Conservation (phyloP, 2,888 invertebrate genomes). For the Diaperis boleti region DNA sequence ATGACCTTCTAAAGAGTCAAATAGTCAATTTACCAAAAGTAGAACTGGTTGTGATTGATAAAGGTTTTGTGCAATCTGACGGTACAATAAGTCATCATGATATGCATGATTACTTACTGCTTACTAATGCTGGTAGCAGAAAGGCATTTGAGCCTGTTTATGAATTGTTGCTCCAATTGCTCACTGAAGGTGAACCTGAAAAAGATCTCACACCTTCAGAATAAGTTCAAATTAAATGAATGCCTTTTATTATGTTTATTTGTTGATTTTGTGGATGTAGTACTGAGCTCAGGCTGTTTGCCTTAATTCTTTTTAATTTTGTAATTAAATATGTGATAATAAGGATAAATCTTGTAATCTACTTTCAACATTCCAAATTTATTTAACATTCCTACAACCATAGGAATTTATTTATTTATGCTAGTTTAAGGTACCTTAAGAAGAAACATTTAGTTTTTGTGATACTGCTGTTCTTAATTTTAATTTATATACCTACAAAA, state of each 20-base stretch:
- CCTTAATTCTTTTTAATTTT: constrained; percentile 41
- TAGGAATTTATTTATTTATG: constrained; percentile 36
- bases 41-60: constrained; percentile 84
- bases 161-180: constrained; percentile 81
- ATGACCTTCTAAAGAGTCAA: constrained; percentile 77
- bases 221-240: constrained; percentile 60
- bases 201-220: constrained; percentile 81
- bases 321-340: constrained; percentile 45
- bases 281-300: constrained; percentile 37
- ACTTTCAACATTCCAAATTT: constrained; percentile 36
- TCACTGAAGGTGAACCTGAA: constrained; percentile 81
- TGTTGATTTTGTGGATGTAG: constrained; percentile 26
- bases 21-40: constrained; percentile 74
- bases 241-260: constrained; percentile 37
- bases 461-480: constrained; percentile 27
- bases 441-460: constrained; percentile 31
- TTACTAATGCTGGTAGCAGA: constrained; percentile 87
- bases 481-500: constrained; percentile 26
- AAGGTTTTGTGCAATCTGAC: constrained; percentile 82
- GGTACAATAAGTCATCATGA: constrained; percentile 89
- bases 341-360: constrained; percentile 37
- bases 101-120: constrained; percentile 92
- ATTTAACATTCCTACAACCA: constrained; percentile 19
- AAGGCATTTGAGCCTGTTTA: constrained; percentile 89
- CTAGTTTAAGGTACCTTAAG: constrained; percentile 33